phyloP scores from a whole-genome alignment of 1,140 invertebrate genomes.

The Solen grandis region DNA sequence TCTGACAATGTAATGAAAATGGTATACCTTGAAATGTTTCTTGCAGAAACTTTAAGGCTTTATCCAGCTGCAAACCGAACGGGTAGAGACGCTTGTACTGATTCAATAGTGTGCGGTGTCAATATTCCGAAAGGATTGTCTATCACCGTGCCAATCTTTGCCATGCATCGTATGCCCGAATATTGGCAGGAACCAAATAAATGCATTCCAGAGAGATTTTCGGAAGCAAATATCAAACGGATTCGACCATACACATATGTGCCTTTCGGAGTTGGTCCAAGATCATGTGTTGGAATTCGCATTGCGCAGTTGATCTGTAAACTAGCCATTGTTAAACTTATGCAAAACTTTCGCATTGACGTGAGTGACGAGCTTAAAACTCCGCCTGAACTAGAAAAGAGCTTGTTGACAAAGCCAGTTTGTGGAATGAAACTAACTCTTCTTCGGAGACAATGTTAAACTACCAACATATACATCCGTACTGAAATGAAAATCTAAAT shows the following conservation, averaged over 20 bases:
- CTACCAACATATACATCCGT: too few relatives aligned
- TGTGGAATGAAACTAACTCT: conserved; percentile 26
- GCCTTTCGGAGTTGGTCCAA: conserved; percentile 79
- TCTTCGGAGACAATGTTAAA: too few relatives aligned
- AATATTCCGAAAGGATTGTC: conserved; percentile 18
- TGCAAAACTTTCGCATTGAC: conserved; percentile 62
- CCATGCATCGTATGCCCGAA: conserved; percentile 28
- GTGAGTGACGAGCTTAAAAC: conserved; percentile 1
- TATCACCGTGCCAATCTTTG: conserved; percentile 40
- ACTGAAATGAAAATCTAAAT: too few relatives aligned
- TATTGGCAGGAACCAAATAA: conserved; percentile 28
- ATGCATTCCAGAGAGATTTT: conserved; percentile 55
- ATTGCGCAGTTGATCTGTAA: conserved; percentile 77
- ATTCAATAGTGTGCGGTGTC: conserved; percentile 23
- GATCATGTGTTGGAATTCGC: conserved; percentile 78
- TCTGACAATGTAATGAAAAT: conserved; percentile 8
- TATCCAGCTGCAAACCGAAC: conserved; percentile 46
- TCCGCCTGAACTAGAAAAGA: conserved; percentile 27
- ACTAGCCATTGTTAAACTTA: conserved; percentile 68
- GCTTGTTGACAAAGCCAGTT: conserved; percentile 38
- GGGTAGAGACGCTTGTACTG: conserved; percentile 11
- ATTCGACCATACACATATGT: conserved; percentile 71
- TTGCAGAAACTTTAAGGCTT: conserved; percentile 33
- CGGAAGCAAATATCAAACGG: conserved; percentile 59
- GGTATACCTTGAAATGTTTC: conserved; percentile 27